phyloP scores from a whole-genome alignment of 2,113 vertebrate genomes.

The Rousettus leschenaultii region DNA sequence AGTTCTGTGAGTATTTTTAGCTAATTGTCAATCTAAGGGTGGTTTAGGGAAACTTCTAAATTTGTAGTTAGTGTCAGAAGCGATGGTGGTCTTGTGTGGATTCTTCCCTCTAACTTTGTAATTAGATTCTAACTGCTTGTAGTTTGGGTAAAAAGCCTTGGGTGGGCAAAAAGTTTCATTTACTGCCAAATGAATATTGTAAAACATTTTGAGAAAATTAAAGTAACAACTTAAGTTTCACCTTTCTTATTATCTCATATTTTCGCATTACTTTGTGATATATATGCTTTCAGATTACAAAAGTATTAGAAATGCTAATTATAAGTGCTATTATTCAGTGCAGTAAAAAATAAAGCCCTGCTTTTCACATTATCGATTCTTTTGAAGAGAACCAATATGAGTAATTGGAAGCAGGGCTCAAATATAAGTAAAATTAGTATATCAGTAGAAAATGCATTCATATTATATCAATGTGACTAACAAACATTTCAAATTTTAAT shows the following conservation, averaged over 20 bases:
- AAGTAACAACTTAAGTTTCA: background rate
- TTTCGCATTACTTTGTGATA: background rate
- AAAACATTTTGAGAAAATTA: background rate
- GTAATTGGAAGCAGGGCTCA: background rate
- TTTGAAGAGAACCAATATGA: background rate
- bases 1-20: background rate
- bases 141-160: background rate
- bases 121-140: background rate
- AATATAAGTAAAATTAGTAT: background rate
- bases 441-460: background rate
- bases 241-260: background rate
- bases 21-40: background rate
- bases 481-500: background rate
- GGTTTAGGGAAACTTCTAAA: background rate
- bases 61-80: background rate
- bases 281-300: background rate
- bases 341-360: background rate
- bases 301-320: background rate
- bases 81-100: background rate
- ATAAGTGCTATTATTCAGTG: background rate
- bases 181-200: background rate
- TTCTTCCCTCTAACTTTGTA: background rate
- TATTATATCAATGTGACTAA: background rate
- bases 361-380: background rate
- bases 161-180: background rate